Percentiles rank a stretch among this genome's conserved stretches.
Evolutionary conservation across 1,140 invertebrate species (phyloP).

Genomic region (Geopemphigus sp.): DNA sequence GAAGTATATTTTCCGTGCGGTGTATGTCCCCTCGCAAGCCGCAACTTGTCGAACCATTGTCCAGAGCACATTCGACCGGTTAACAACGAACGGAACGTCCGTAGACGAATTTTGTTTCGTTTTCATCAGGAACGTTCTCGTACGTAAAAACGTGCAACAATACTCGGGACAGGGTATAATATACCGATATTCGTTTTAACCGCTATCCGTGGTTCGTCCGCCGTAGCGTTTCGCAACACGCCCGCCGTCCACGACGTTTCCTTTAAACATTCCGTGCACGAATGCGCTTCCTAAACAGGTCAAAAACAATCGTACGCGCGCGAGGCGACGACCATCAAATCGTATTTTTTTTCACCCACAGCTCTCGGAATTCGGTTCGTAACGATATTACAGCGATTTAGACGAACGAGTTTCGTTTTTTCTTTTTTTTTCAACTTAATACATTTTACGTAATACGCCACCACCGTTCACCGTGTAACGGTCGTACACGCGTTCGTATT

Average conservation of each 20-base stretch:
- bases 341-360: background rate
- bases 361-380: background rate
- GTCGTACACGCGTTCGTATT: background rate
- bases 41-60: too few species aligned
- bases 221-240: constrained; percentile 12
- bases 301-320: constrained; percentile 11
- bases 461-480: background rate
- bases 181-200: background rate
- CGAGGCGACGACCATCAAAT: background rate
- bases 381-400: background rate
- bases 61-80: too few species aligned
- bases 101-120: too few species aligned
- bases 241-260: background rate
- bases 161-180: too few species aligned
- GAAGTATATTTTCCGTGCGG: too few species aligned
- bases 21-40: too few species aligned
- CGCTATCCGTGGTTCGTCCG: background rate
- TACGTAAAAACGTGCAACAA: too few species aligned
- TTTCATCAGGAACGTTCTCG: too few species aligned
- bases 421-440: background rate
- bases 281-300: constrained; percentile 34
- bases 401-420: too few species aligned
- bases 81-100: too few species aligned
- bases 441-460: background rate
- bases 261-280: constrained; percentile 27